Conservation (phyloP, 1,140 invertebrate species). For the Eriosoma lanigerum region DNA sequence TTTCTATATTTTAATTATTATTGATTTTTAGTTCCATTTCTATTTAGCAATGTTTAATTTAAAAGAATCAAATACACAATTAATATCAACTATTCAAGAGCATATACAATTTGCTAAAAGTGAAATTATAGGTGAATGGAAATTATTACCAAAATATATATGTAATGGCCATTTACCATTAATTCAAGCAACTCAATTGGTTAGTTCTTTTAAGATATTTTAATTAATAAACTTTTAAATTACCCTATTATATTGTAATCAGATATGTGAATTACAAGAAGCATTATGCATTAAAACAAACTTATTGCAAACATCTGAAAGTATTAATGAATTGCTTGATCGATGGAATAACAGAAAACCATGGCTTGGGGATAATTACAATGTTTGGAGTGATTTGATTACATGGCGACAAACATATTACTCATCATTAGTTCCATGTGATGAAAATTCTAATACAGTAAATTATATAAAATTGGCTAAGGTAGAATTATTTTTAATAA, state of each 20-base stretch:
- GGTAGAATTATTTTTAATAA: not conserved
- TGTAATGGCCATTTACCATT: slow-evolving; percentile 26
- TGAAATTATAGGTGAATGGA: slow-evolving; percentile 15
- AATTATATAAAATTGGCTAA: not conserved
- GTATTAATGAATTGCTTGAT: slow-evolving; percentile 2
- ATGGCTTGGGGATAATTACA: slow-evolving; percentile 37
- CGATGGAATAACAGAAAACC: slow-evolving; percentile 26
- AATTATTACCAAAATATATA: slow-evolving; percentile 27
- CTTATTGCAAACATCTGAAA: not conserved
- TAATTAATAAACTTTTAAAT: not conserved
- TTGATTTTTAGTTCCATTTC: slow-evolving; percentile 38
- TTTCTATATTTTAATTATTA: not conserved
- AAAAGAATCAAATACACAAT: not conserved
- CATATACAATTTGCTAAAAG: slow-evolving; percentile 1
- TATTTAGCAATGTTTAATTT: slow-evolving; percentile 29
- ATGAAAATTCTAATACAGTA: not conserved
- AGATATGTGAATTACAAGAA: slow-evolving; percentile 22
- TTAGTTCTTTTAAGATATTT: not conserved
- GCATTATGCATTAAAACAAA: not conserved
- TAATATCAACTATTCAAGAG: not conserved
- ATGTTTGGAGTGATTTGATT: slow-evolving; percentile 32
- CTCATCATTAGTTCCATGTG: not conserved
- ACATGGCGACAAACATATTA: slow-evolving; percentile 44
- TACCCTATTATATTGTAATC: not conserved
- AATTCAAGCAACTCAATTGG: slow-evolving; percentile 43